These are phyloP conservation scores for Phyllostomus hastatus DNA, from an alignment of 2,113 vertebrate genomes.

Conservation along the genomic window DNA sequence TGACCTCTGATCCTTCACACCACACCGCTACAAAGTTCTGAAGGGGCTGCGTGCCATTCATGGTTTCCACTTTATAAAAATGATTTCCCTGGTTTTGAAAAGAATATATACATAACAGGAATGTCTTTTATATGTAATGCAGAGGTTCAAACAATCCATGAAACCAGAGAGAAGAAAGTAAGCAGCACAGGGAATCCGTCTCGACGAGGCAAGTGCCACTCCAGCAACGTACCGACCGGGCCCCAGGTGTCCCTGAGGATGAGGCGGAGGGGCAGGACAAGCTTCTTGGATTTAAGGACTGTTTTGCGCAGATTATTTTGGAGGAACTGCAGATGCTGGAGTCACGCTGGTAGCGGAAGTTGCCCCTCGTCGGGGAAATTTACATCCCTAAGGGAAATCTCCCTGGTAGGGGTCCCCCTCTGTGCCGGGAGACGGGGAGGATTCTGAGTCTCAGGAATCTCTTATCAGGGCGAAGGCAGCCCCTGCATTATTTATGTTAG, in stretches of 20 bases:
- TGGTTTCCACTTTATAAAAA: background rate
- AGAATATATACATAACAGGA: background rate
- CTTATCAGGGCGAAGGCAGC: background rate
- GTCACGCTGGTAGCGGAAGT: background rate
- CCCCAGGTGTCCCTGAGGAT: background rate
- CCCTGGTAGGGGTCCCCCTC: background rate
- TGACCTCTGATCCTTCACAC: background rate
- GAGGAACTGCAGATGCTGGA: background rate
- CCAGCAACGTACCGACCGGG: too few species aligned
- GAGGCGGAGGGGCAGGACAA: too few species aligned
- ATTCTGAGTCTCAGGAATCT: background rate
- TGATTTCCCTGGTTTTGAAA: background rate
- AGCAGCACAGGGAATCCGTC: background rate
- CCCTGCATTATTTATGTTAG: background rate
- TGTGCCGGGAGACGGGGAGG: background rate
- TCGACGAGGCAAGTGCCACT: background rate
- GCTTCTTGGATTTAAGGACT: background rate
- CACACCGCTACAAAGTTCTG: background rate
- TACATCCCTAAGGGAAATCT: background rate
- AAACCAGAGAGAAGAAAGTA: background rate
- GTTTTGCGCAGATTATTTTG: background rate
- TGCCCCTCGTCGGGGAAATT: background rate
- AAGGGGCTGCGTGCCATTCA: background rate
- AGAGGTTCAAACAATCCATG: background rate
- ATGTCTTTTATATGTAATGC: background rate